A percentile compares a stretch with the other conserved stretches of the same genome.
Conservation (phyloP, 2,113 vertebrate genomes). For the Oryzias javanicus region DNA sequence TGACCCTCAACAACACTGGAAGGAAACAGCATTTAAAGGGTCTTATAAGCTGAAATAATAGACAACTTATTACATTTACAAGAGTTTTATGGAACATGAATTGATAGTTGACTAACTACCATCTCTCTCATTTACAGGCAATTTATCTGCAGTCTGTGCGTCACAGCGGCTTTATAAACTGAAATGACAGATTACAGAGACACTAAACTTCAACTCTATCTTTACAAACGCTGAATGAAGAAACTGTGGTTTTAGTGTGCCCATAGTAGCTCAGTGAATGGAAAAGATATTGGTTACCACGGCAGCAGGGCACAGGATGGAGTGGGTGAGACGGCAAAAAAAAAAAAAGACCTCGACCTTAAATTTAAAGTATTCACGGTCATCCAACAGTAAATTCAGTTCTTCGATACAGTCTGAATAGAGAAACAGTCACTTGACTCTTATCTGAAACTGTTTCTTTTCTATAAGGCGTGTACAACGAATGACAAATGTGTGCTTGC, state of each 20-base stretch:
- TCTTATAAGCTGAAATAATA: too few species aligned
- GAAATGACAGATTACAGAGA: neutral
- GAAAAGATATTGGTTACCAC: constrained; percentile 37
- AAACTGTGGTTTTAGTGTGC: constrained; percentile 19
- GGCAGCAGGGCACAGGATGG: constrained; percentile 22
- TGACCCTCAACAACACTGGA: too few species aligned
- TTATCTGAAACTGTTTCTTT: neutral
- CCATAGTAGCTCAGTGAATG: constrained; percentile 2
- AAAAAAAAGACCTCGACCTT: constrained; percentile 18
- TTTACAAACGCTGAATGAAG: constrained; percentile 17
- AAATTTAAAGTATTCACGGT: neutral
- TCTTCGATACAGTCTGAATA: neutral
- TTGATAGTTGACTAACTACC: too few species aligned
- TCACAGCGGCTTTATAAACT: too few species aligned
- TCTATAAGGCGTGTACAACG: neutral
- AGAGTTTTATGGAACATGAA: too few species aligned
- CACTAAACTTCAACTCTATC: constrained; percentile 4
- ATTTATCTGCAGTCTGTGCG: too few species aligned
- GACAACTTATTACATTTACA: too few species aligned
- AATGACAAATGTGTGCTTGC: constrained; percentile 37
- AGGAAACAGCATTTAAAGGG: too few species aligned
- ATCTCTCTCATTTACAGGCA: too few species aligned
- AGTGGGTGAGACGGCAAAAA: constrained; percentile 16
- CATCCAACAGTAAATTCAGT: neutral
- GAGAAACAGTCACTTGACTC: neutral